Evolutionary conservation across 2,888 invertebrate genomes (phyloP).

Genomic region (Platycheirus albimanus): DNA sequence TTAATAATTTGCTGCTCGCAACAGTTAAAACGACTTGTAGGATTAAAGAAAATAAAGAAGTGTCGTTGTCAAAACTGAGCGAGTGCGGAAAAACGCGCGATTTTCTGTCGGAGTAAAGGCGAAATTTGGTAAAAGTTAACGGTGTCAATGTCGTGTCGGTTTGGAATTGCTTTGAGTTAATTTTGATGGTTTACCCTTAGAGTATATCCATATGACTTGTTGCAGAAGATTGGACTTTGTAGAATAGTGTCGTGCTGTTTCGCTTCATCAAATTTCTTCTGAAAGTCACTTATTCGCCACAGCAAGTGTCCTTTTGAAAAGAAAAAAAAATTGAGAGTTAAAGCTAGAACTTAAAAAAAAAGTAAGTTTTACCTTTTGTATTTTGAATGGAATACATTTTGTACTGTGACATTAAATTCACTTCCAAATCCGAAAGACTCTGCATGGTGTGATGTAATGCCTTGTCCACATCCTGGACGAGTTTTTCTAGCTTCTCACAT

Average conservation of each 20-base stretch:
- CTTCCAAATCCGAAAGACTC: conserved; percentile 83
- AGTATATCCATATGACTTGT: conserved; percentile 89
- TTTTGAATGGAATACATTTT: conserved; percentile 80
- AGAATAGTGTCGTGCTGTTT: conserved; percentile 86
- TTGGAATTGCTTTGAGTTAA: too few species aligned
- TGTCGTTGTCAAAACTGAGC: too few species aligned
- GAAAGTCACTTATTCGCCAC: conserved; percentile 88
- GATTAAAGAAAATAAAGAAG: too few species aligned
- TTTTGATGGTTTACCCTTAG: conserved; percentile 85
- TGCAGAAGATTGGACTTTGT: conserved; percentile 87
- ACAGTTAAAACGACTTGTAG: too few species aligned
- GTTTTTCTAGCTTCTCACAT: conserved; percentile 83
- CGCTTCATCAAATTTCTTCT: conserved; percentile 87
- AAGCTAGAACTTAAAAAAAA: too few species aligned
- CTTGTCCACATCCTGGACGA: conserved; percentile 81
- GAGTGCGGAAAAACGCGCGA: too few species aligned
- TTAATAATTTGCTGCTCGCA: too few species aligned
- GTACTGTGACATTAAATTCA: conserved; percentile 80
- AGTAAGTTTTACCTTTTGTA: conserved; percentile 80
- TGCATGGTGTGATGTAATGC: conserved; percentile 83
- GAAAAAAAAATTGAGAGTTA: not conserved
- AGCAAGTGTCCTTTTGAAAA: conserved; percentile 86
- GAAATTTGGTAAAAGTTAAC: too few species aligned
- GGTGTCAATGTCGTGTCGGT: too few species aligned
- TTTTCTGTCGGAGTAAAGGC: too few species aligned